Base-by-base conservation (phyloP, 1,140 invertebrate species). In the Drosophila athabasca region DNA sequence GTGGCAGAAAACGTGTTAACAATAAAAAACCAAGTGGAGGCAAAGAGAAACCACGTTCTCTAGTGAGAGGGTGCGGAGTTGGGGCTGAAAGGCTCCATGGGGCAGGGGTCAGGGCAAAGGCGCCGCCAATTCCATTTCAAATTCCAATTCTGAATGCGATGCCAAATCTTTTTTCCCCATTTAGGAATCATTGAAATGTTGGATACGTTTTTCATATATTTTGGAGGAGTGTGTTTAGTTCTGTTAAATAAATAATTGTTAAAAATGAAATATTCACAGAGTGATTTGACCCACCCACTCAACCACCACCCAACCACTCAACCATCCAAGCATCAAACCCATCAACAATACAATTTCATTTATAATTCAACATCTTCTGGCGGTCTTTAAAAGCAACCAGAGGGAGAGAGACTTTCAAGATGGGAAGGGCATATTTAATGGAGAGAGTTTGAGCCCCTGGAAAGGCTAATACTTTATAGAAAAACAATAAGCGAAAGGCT, bases 301-400 rank as follows among this genome's bases (percentile, higher is more conserved):
- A n/a, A n/a, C 35, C 3, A 13, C 35, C 31, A 11, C 52, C 7
- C 7, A 44, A 31, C 29, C 43, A 29, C 11, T 7, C 26, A 24
- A 19, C 9, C 26, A 41, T n/a, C 35, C 7, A 29, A 5, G 24
- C 22, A 46, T 13, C 11, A 29, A 50, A 39, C 9, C 53, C 39
- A 45, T 15, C 43, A 54, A 54, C 52, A 62, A 49, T 13, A n/a
- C 17, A 74, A 54, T 57, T 44, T 70, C 75, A 78, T 78, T 70
- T 73, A 70, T 78, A 70, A 78, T 78, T 75, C 64, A 78, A 65
- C 72, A 52, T 65, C 46, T 75, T 75, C 61, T 57, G 75, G 75
- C 75, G 55, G 51, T 48, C 62, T 59, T 13, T 39, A 13, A 13
- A 39, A 13, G 35, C 35, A 39, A 13, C 11, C 9, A 35, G 9